phyloP scores from a whole-genome alignment of 2,113 vertebrate genomes.

The Notechis scutatus region DNA sequence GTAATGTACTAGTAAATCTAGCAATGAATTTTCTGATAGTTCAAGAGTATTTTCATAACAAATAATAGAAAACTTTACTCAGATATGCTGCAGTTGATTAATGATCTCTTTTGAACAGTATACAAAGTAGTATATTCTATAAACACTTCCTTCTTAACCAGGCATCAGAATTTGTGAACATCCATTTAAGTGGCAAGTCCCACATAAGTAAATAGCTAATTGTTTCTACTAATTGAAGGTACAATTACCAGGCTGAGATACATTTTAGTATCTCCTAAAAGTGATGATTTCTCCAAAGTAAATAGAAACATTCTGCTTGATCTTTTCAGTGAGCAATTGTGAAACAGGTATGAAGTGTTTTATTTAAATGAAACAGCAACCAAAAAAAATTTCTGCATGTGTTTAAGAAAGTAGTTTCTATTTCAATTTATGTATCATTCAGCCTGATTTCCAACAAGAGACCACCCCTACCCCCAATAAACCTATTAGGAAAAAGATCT shows the following conservation, averaged over 20 bases:
- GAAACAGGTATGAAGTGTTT: neutral
- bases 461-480: neutral
- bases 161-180: neutral
- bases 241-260: neutral
- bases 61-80: neutral
- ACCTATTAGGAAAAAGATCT: neutral
- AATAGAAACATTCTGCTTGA: neutral
- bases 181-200: neutral
- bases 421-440: neutral
- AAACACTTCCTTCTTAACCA: neutral
- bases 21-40: neutral
- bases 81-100: neutral
- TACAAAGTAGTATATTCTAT: neutral
- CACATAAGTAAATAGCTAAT: neutral
- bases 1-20: neutral
- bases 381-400: neutral
- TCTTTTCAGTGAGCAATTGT: neutral
- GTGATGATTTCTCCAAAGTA: neutral
- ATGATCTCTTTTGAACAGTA: neutral
- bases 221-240: neutral
- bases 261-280: neutral
- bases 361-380: neutral
- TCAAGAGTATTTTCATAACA: neutral
- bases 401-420: neutral
- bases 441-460: neutral